A percentile compares a stretch with the other conserved stretches of the same genome.
Conservation (phyloP, 2,888 invertebrate genomes). For the Pammene aurita region DNA sequence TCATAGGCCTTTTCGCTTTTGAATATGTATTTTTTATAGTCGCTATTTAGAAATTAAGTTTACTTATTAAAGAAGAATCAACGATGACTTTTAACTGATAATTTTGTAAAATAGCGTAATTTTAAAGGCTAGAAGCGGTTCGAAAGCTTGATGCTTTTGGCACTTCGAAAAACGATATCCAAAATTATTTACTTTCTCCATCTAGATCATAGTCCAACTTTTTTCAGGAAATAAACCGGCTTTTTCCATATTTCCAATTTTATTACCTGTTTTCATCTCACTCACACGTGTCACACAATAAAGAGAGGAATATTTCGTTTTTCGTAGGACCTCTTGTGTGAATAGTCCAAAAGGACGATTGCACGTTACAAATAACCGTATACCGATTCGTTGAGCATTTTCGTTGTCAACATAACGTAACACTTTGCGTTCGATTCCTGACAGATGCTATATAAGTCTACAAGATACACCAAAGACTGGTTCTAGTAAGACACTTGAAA, state of each 20-base stretch:
- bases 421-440: conserved; percentile 1
- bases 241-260: not conserved
- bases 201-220: not conserved
- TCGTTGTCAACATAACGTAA: conserved; percentile 50
- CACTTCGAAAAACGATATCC: conserved; percentile 19
- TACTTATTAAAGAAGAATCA: too few species aligned
- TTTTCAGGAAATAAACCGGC: not conserved
- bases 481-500: too few species aligned
- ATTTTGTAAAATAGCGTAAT: too few species aligned
- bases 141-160: conserved; percentile 21
- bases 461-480: too few species aligned
- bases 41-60: too few species aligned
- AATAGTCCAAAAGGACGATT: not conserved
- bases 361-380: conserved; percentile 48
- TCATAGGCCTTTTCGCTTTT: too few species aligned
- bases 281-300: not conserved
- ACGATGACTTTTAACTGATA: too few species aligned
- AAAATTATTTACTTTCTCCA: not conserved
- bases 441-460: not conserved
- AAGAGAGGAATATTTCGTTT: conserved; percentile 15
- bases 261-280: not conserved
- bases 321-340: conserved; percentile 3
- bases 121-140: not conserved
- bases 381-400: conserved; percentile 58
- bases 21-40: too few species aligned